Conservation (phyloP, 1,140 invertebrate species). For the Wiebesia pumilae region DNA sequence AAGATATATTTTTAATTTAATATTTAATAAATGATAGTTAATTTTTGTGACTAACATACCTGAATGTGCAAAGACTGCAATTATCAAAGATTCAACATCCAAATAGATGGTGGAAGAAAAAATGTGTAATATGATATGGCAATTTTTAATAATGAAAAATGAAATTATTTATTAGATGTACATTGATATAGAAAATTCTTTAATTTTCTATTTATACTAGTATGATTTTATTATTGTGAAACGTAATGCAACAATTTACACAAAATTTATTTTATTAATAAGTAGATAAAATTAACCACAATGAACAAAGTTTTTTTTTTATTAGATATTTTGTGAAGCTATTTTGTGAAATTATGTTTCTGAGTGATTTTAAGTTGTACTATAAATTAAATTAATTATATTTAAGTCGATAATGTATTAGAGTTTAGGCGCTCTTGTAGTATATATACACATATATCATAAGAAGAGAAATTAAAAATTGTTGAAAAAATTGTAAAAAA, state of each 20-base stretch:
- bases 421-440: not conserved
- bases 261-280: no score
- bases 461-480: no score
- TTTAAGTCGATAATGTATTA: not conserved
- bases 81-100: not conserved
- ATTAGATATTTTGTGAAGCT: not conserved
- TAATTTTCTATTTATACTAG: not conserved
- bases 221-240: not conserved
- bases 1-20: not conserved
- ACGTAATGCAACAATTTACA: not conserved
- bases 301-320: not conserved
- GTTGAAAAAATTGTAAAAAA: no score
- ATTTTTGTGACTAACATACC: not conserved
- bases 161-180: not conserved
- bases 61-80: conserved; percentile 18
- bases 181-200: not conserved
- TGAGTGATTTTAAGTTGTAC: not conserved
- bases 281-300: not conserved
- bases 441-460: not conserved
- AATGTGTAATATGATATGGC: not conserved
- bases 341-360: not conserved
- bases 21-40: conserved; percentile 7
- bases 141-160: not conserved
- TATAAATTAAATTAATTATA: not conserved
- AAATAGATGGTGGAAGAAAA: not conserved